Percentiles rank a stretch among this genome's conserved stretches.
Conservation (phyloP, 2,888 invertebrate species). For the Pseudanteris insignis region DNA sequence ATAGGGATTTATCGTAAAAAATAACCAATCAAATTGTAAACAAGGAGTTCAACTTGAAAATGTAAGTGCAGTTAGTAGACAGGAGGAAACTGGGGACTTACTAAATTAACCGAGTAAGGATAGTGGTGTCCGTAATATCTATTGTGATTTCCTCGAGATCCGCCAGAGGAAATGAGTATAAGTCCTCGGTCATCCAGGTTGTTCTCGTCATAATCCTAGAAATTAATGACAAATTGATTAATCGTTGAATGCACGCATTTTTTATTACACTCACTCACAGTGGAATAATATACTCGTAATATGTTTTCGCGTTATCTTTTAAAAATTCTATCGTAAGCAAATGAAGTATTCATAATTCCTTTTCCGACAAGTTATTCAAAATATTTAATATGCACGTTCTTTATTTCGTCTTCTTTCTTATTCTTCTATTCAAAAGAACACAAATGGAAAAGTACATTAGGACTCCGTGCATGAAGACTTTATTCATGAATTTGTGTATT, state of each 20-base stretch:
- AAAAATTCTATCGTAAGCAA: background rate
- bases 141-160: constrained; percentile 75
- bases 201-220: constrained; percentile 79
- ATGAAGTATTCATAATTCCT: too few relatives aligned
- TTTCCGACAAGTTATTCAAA: too few relatives aligned
- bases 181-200: constrained; percentile 73
- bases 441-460: too few relatives aligned
- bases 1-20: too few relatives aligned
- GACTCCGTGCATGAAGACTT: too few relatives aligned
- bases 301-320: background rate
- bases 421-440: too few relatives aligned
- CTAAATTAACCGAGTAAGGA: constrained; percentile 65
- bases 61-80: constrained; percentile 24
- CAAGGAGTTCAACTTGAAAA: constrained; percentile 32
- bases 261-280: background rate
- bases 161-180: constrained; percentile 77
- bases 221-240: constrained; percentile 39
- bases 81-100: constrained; percentile 53
- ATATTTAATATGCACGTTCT: too few relatives aligned
- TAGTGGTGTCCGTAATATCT: constrained; percentile 63
- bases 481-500: too few relatives aligned
- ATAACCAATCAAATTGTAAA: constrained; percentile 28
- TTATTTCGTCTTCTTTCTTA: too few relatives aligned
- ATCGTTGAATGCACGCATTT: too few relatives aligned
- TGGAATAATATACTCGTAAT: background rate